Percentiles rank a stretch among this genome's conserved stretches.
Conservation (phyloP, 2,113 vertebrate genomes). For the Chelonoidis abingdonii region DNA sequence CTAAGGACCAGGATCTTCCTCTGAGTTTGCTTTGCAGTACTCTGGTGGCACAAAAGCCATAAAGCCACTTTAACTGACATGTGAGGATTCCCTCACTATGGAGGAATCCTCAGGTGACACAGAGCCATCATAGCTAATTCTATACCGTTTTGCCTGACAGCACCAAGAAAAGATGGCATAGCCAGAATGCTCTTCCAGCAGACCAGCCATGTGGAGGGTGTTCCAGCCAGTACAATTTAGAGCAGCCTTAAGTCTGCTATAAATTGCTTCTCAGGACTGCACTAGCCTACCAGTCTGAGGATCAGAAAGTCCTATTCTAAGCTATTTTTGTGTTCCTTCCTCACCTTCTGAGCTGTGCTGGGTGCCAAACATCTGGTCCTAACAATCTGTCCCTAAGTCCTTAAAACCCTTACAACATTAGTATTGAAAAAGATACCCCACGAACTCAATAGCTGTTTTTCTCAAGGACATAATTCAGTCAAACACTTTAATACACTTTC, state of each 20-base stretch:
- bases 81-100: no score
- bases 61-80: no score
- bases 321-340: neutral
- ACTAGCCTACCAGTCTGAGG: neutral
- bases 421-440: neutral
- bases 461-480: neutral
- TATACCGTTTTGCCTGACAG: neutral
- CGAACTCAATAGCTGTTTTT: accelerated
- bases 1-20: no score
- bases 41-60: no score
- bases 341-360: neutral
- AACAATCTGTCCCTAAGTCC: neutral
- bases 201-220: no score
- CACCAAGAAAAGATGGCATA: neutral
- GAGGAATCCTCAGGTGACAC: no score
- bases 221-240: neutral
- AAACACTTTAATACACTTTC: neutral
- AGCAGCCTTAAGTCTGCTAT: neutral
- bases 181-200: neutral
- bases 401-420: neutral
- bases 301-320: neutral
- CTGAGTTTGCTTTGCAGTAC: no score
- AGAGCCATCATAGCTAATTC: neutral
- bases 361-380: neutral
- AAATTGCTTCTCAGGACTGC: neutral